phyloP scores from a whole-genome alignment of 1,140 invertebrate species.

The Agrilus planipennis region DNA sequence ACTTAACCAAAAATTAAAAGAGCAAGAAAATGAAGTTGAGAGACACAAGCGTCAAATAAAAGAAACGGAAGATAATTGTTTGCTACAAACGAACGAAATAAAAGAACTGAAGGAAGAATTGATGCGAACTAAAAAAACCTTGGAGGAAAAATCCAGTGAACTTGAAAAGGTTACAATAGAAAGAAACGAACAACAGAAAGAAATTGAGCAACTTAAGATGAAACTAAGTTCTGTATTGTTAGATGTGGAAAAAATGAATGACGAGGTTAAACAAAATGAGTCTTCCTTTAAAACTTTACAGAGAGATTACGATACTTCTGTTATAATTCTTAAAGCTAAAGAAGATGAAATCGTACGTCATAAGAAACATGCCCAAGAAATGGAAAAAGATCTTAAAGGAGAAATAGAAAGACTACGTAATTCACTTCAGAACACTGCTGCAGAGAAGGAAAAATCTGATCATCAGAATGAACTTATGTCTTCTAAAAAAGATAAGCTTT shows the following conservation, averaged over 20 bases:
- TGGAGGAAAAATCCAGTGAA: constrained; percentile 34
- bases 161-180: constrained; percentile 24
- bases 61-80: constrained; percentile 21
- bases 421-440: constrained; percentile 33
- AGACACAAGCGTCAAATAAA: constrained; percentile 11
- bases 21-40: constrained; percentile 10
- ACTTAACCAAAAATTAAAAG: constrained; percentile 10
- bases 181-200: constrained; percentile 40
- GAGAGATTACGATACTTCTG: constrained; percentile 15
- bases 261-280: constrained; percentile 27
- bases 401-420: constrained; percentile 19
- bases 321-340: constrained; percentile 39
- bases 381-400: constrained; percentile 16
- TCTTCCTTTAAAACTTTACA: constrained; percentile 28
- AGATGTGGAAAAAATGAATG: not conserved
- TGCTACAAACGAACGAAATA: constrained; percentile 29
- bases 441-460: constrained; percentile 38
- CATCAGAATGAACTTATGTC: constrained; percentile 24
- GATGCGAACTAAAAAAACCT: constrained; percentile 36
- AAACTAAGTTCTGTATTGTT: constrained; percentile 37
- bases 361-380: constrained; percentile 16
- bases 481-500: constrained; percentile 2
- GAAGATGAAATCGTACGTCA: constrained; percentile 16
- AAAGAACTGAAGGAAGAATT: constrained; percentile 37
- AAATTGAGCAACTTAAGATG: constrained; percentile 44